These are phyloP conservation scores for Xanthorhoe spadicearia DNA, from an alignment of 2,888 invertebrate species.

Conservation along the genomic window DNA sequence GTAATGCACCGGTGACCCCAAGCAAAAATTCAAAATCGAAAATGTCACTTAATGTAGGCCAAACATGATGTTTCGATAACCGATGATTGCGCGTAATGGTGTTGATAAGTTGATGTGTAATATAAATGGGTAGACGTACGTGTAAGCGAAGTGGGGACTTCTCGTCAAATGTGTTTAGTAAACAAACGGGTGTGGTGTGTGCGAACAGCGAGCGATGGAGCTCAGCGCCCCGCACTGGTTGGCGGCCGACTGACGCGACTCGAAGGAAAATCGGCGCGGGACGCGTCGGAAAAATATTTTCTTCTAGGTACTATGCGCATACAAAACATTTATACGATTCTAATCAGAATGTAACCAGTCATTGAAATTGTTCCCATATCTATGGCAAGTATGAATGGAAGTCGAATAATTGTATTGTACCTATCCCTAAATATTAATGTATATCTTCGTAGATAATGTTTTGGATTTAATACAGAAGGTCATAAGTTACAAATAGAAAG, in stretches of 20 bases:
- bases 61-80: conserved; percentile 42
- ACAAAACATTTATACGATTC: conserved; percentile 18
- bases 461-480: no score
- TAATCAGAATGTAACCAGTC: conserved; percentile 15
- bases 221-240: conserved; percentile 68
- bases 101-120: conserved; percentile 8
- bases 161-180: conserved; percentile 66
- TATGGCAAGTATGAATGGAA: neutral
- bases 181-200: conserved; percentile 68
- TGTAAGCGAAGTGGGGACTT: conserved; percentile 67
- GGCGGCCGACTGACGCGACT: conserved; percentile 67
- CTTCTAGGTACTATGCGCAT: conserved; percentile 51
- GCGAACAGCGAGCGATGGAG: conserved; percentile 55
- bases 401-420: no score
- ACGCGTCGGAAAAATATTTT: conserved; percentile 58
- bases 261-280: conserved; percentile 53
- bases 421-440: no score
- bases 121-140: conserved; percentile 62
- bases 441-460: no score
- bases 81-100: conserved; percentile 13
- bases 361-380: neutral
- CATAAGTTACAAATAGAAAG: no score
- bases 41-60: conserved; percentile 44
- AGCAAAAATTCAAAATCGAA: conserved; percentile 23
- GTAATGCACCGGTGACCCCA: neutral